Percentiles rank a stretch among this genome's conserved stretches.
Evolutionary conservation across 1,140 invertebrate genomes (phyloP).

Genomic region (Lepeophtheirus salmonis): DNA sequence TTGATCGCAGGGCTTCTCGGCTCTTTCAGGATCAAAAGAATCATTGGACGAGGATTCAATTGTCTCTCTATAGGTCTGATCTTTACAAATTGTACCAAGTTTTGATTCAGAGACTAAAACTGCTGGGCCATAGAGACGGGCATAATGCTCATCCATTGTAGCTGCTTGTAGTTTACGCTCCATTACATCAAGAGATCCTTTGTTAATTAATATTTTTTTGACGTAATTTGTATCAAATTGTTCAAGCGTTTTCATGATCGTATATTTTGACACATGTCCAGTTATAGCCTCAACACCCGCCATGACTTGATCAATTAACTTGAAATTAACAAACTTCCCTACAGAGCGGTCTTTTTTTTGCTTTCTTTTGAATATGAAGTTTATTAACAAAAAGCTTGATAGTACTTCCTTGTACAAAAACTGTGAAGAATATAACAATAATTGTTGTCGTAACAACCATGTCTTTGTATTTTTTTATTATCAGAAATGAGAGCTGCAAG

Average conservation of each 20-base stretch:
- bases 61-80: not conserved
- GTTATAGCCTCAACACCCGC: constrained; percentile 37
- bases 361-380: constrained; percentile 35
- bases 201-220: constrained; percentile 2
- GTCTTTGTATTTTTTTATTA: constrained; percentile 30
- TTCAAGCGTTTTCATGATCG: not conserved
- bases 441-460: constrained; percentile 44
- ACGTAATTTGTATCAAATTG: not conserved
- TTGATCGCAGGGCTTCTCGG: not conserved
- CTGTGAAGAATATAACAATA: constrained; percentile 42
- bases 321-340: constrained; percentile 33
- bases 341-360: constrained; percentile 26
- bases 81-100: not conserved
- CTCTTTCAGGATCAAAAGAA: not conserved
- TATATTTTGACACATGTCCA: constrained; percentile 26
- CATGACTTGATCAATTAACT: constrained; percentile 36
- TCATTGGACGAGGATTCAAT: not conserved
- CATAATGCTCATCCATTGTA: constrained; percentile 28
- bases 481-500: constrained; percentile 37
- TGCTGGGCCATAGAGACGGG: constrained; percentile 29
- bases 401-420: constrained; percentile 43
- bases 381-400: constrained; percentile 42
- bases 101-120: constrained; percentile 16
- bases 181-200: not conserved
- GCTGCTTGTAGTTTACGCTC: not conserved